Conservation (phyloP, 2,797 vertebrate genomes). For the Pristis pectinata region DNA sequence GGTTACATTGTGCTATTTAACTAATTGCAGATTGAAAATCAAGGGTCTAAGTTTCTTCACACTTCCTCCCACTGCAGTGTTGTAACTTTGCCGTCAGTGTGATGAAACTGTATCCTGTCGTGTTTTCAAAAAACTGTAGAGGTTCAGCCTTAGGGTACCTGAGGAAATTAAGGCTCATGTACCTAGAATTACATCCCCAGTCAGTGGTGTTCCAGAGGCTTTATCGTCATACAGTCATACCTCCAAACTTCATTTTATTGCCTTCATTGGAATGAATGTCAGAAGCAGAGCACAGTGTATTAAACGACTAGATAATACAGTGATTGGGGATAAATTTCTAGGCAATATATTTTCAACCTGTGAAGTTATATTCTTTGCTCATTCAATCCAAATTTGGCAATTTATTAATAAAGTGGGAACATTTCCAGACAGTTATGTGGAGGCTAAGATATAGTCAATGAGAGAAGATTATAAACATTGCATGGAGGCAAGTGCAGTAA, state of each 20-base stretch:
- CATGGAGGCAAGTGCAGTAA: background rate
- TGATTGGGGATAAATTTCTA: too few relatives aligned
- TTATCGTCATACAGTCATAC: too few relatives aligned
- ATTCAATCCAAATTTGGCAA: background rate
- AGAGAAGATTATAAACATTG: background rate
- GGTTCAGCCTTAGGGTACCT: background rate
- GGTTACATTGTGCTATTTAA: background rate
- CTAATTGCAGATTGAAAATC: background rate
- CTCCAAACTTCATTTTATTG: too few relatives aligned
- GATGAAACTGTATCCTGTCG: background rate
- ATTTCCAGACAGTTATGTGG: background rate
- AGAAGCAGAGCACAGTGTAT: too few relatives aligned
- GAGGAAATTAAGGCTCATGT: background rate
- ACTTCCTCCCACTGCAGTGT: background rate
- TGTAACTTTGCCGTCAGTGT: background rate
- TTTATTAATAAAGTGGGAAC: background rate
- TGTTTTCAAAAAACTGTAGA: background rate
- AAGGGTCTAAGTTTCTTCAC: background rate
- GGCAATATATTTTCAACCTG: background rate
- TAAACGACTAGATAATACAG: too few relatives aligned
- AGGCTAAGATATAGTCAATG: background rate
- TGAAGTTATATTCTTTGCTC: background rate
- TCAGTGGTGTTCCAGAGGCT: too few relatives aligned
- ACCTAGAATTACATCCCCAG: too few relatives aligned
- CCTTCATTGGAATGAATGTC: too few relatives aligned